These are phyloP conservation scores for human (Homo sapiens) DNA, from an alignment of 2,113 vertebrate species.

Conservation along the genomic window GRCh38 chr20:36707001-36707500, in stretches of 20 bases:
- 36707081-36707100: background rate
- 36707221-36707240: conserved; percentile 18
- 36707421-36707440: background rate
- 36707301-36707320: background rate
- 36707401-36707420: background rate
- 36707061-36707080: conserved; percentile 52
- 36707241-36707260: background rate
- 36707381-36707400: background rate
- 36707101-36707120: background rate
- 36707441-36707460: background rate
- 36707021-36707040: conserved; percentile 73
- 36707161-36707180: background rate
- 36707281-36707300: background rate
- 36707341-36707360: background rate
- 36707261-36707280: background rate
- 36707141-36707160: conserved; percentile 4
- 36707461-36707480: background rate
- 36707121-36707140: conserved; percentile 17
- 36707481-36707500: conserved; percentile 18
- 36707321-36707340: background rate
- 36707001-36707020: conserved; percentile 89
- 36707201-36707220: background rate
- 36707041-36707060: conserved; percentile 56
- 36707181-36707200: background rate
- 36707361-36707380: background rate